Conservation (phyloP, 2,888 invertebrate genomes). For the Drosophila hamatofila region DNA sequence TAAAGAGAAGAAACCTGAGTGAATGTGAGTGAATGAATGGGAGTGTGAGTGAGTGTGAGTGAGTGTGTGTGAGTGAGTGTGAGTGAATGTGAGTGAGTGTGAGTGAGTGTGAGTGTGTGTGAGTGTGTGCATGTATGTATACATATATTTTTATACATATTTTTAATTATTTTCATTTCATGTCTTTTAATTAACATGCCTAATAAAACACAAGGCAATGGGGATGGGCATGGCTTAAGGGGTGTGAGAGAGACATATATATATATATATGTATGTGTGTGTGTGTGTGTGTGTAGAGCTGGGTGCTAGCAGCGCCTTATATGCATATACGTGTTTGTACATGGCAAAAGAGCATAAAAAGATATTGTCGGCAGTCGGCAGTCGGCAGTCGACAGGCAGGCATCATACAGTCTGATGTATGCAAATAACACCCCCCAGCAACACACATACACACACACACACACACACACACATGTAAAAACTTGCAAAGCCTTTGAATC, state of each 20-base stretch:
- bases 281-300: slow-evolving; percentile 8
- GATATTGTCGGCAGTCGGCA: slow-evolving; percentile 68
- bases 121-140: slow-evolving; percentile 4
- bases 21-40: neutral
- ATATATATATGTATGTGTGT: slow-evolving; percentile 1
- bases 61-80: slow-evolving; percentile 7
- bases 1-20: slow-evolving; percentile 17
- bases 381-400: slow-evolving; percentile 48
- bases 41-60: neutral
- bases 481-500: slow-evolving; percentile 72
- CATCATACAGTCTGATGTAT: slow-evolving; percentile 69
- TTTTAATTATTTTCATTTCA: slow-evolving; percentile 83
- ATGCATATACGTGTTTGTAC: slow-evolving; percentile 20
- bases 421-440: slow-evolving; percentile 69
- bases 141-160: slow-evolving; percentile 65
- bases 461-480: slow-evolving; percentile 9
- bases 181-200: slow-evolving; percentile 82
- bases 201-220: slow-evolving; percentile 78
- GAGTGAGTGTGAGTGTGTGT: neutral
- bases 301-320: slow-evolving; percentile 19
- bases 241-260: slow-evolving; percentile 1
- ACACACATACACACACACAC: slow-evolving; percentile 17
- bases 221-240: slow-evolving; percentile 21
- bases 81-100: neutral
- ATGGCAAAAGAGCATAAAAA: slow-evolving; percentile 66